These are phyloP conservation scores for Parauchenoglanis ngamensis DNA, from an alignment of 2,797 vertebrate genomes.

Conservation along the genomic window DNA sequence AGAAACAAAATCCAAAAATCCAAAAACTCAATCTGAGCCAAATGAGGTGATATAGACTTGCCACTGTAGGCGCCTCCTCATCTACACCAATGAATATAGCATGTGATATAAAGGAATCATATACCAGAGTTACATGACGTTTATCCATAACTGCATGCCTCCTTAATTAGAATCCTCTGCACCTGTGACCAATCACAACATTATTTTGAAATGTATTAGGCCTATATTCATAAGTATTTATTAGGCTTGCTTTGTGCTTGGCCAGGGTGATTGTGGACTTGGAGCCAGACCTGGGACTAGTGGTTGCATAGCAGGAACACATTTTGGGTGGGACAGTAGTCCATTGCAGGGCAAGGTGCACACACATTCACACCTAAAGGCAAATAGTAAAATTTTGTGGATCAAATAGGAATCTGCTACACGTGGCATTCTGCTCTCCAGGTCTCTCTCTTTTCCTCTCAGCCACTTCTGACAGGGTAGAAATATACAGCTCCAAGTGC, in stretches of 20 bases:
- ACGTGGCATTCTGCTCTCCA: conserved; percentile 37
- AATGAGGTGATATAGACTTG: background rate
- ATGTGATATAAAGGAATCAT: background rate
- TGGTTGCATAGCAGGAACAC: background rate
- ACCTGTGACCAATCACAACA: background rate
- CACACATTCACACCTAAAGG: background rate
- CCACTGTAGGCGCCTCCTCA: background rate
- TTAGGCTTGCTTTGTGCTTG: background rate
- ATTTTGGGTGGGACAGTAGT: background rate
- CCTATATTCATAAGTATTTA: background rate
- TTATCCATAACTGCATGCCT: background rate
- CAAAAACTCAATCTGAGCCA: background rate
- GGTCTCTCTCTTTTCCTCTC: conserved; percentile 33
- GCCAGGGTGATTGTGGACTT: background rate
- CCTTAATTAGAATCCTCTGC: background rate
- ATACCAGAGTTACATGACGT: background rate
- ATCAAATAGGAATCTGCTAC: conserved; percentile 55
- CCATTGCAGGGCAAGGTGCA: background rate
- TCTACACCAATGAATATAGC: background rate
- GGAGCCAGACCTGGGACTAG: background rate
- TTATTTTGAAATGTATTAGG: background rate
- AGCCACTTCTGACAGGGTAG: conserved; percentile 44
- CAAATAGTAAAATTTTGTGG: background rate
- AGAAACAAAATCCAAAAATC: background rate
- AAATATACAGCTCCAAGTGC: conserved; percentile 47